A percentile compares a stretch with the other conserved stretches of the same genome.
These are phyloP conservation scores for Masticophis lateralis DNA, from an alignment of 2,797 vertebrate species.

Conservation along the genomic window DNA sequence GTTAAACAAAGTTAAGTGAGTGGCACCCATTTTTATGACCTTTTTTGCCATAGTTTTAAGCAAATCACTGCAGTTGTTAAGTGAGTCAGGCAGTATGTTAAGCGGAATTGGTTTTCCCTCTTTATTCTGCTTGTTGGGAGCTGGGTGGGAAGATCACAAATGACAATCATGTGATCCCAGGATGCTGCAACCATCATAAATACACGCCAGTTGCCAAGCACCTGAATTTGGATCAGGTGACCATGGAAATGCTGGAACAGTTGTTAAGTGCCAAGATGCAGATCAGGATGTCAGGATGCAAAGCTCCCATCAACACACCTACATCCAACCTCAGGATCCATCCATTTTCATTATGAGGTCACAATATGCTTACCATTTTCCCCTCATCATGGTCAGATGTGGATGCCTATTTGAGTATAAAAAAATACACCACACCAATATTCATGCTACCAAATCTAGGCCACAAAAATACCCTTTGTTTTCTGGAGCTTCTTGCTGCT, in stretches of 20 bases:
- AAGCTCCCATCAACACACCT: neutral
- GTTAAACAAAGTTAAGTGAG: neutral
- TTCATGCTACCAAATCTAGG: neutral
- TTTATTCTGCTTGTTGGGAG: neutral
- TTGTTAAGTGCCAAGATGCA: neutral
- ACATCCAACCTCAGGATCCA: neutral
- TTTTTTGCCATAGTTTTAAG: neutral
- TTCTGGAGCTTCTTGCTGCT: neutral
- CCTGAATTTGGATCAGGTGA: neutral
- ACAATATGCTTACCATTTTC: neutral
- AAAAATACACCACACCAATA: neutral
- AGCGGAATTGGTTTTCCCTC: neutral
- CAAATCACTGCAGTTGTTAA: neutral
- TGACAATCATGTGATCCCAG: neutral
- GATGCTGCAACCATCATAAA: neutral
- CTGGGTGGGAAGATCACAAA: neutral
- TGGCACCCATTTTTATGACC: neutral
- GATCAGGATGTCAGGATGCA: neutral
- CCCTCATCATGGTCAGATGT: neutral
- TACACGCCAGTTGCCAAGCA: neutral
- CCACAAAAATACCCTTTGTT: neutral
- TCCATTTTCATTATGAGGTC: neutral
- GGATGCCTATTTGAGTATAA: neutral
- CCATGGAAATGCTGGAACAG: neutral
- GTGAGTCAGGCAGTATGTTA: neutral